Conservation (phyloP, 2,113 vertebrate species). For the Platanista minor region DNA sequence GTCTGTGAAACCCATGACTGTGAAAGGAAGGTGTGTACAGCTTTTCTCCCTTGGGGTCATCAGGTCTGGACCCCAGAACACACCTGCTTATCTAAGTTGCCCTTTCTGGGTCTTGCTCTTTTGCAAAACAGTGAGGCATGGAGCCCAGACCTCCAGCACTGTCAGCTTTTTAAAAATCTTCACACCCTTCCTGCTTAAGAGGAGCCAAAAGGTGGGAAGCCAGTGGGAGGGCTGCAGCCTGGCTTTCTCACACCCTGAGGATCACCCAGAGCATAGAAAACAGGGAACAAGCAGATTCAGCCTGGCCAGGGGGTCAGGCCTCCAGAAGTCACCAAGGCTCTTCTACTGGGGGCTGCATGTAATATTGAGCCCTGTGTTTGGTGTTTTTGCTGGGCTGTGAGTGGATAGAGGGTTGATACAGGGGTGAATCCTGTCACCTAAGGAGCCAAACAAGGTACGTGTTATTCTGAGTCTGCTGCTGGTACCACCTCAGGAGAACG, state of each 20-base stretch:
- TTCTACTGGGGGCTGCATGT: background rate
- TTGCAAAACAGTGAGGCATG: background rate
- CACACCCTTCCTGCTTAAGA: background rate
- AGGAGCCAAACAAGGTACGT: background rate
- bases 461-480: background rate
- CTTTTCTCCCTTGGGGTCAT: background rate
- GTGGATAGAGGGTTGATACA: background rate
- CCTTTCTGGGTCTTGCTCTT: background rate
- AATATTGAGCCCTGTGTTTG: background rate
- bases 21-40: background rate
- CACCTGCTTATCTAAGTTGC: background rate
- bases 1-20: background rate
- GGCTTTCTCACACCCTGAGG: background rate
- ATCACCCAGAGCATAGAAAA: background rate
- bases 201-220: background rate
- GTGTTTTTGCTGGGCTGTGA: background rate
- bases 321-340: background rate
- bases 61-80: background rate
- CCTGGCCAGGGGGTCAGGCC: background rate
- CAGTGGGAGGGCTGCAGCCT: background rate
- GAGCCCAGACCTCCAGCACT: background rate
- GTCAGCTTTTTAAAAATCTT: background rate
- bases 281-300: background rate
- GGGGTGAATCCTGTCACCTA: background rate
- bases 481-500: background rate